Evolutionary conservation across 2,888 invertebrate species (phyloP), one percentile per base, ranked within the genome.

Genomic region (Erebia ligea): DNA sequence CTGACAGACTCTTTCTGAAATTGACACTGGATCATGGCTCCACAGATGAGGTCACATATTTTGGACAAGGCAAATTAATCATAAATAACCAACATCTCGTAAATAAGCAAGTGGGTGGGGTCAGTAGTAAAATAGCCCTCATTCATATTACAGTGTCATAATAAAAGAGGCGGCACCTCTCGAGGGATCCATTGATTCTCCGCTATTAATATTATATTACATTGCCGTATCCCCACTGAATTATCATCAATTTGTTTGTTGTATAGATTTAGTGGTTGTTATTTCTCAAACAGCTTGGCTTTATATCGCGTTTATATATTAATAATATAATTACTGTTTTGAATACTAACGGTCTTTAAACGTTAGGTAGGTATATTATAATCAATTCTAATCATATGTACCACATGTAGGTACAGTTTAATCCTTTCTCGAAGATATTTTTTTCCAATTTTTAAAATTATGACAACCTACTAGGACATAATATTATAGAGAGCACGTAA

Each of bases 101-200:
- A 70, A 81, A 82, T 80, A 78, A 79, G 79, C 82, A 86, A 86
- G 85, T 86, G 83, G 86, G 86, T 70, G 87, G 84, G 85, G 85
- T 84, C 80, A 84, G 88, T 87, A 88, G 88, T 90, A 89, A 90
- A 89, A 87, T 84, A 83, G 80, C 85, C 86, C 89, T 82, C 82
- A 82, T 87, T 86, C 87, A 89, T 90, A 88, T 88, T 88, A 88
- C 82, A 87, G 88, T 83, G 83, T 84, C 84, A 86, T 87, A 86
- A 84, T 87, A 86, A 83, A 86, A 86, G 81, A 80, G 80, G 81
- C 75, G 84, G 83, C 81, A 64, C 80, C 82, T 82, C 90, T 87
- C 89, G 57, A 67, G 90, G 88, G 92, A 86, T 76, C 82, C 89
- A 90, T 92, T 87, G 85, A 87, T 90, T 86, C 86, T 86, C 82